Evolutionary conservation across 2,888 invertebrate species (phyloP).

Genomic region (Alitta virens): DNA sequence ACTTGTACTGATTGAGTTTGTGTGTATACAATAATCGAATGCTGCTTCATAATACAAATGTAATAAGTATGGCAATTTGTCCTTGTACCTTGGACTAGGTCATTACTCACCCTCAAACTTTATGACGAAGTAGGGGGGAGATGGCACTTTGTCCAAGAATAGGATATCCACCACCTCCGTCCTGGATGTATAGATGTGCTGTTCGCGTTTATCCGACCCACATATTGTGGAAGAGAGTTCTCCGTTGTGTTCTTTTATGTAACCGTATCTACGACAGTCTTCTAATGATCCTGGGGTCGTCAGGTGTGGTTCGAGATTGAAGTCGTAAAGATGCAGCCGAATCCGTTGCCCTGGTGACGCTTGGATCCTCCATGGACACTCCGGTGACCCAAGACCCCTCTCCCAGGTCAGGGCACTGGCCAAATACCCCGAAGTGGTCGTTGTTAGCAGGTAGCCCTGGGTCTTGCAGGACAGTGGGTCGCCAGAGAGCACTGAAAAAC

Average conservation of each 20-base stretch:
- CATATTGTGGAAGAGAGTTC: neutral
- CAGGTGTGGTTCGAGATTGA: neutral
- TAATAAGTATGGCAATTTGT: too few relatives aligned
- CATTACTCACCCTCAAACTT: neutral
- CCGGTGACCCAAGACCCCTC: slow-evolving; percentile 13
- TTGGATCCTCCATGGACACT: slow-evolving; percentile 23
- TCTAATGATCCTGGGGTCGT: neutral
- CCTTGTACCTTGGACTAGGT: too few relatives aligned
- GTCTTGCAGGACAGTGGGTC: slow-evolving; percentile 7
- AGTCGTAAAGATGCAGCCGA: slow-evolving; percentile 7
- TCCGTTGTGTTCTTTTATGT: neutral
- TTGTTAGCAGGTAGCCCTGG: neutral
- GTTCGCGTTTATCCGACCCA: neutral
- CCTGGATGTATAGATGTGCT: neutral
- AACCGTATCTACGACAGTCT: neutral
- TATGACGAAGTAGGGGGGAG: neutral
- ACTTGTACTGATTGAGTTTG: too few relatives aligned
- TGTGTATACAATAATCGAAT: too few relatives aligned
- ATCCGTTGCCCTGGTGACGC: slow-evolving; percentile 6
- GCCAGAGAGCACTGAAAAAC: neutral
- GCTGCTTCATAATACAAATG: too few relatives aligned
- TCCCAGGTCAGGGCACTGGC: slow-evolving; percentile 17
- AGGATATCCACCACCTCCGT: neutral
- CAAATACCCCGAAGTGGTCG: slow-evolving; percentile 12
- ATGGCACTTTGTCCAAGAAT: neutral